Conservation (phyloP, 2,888 invertebrate species). For the Lasioglossum marginatum region DNA sequence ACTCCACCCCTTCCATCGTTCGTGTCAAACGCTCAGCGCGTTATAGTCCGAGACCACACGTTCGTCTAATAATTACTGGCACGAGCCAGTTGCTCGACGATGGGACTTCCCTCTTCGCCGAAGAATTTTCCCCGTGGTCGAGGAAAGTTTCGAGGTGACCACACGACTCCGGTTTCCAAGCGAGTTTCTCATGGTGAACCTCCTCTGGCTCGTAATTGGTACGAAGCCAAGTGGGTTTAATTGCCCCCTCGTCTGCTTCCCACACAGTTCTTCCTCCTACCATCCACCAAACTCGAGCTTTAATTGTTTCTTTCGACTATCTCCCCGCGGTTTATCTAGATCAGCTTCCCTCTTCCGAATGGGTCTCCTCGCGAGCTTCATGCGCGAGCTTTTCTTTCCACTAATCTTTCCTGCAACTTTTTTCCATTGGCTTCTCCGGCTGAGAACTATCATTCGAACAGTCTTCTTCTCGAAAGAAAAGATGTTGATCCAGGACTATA, state of each 20-base stretch:
- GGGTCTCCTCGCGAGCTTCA: background rate
- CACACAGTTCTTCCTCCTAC: background rate
- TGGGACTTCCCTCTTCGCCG: conserved; percentile 7
- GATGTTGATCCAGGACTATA: too few relatives aligned
- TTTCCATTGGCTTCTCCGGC: too few relatives aligned
- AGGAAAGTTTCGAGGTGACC: conserved; percentile 49
- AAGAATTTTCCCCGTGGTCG: conserved; percentile 40
- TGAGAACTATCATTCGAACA: too few relatives aligned
- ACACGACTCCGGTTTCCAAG: conserved; percentile 16
- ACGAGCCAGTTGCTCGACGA: conserved; percentile 10
- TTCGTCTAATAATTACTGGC: conserved; percentile 19
- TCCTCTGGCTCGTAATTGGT: conserved; percentile 54
- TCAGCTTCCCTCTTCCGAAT: background rate
- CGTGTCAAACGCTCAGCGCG: background rate
- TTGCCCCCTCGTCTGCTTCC: conserved; percentile 33
- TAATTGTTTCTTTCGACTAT: conserved; percentile 12
- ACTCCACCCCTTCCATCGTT: too few relatives aligned
- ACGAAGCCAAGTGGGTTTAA: conserved; percentile 59
- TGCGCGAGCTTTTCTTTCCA: background rate
- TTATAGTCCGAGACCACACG: background rate
- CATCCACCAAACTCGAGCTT: background rate
- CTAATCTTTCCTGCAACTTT: background rate
- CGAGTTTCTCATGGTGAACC: conserved; percentile 27
- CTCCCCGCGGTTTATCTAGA: background rate
- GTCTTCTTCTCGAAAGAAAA: too few relatives aligned